phyloP scores from a whole-genome alignment of 2,113 vertebrate species.

The Hiodon tergisus region DNA sequence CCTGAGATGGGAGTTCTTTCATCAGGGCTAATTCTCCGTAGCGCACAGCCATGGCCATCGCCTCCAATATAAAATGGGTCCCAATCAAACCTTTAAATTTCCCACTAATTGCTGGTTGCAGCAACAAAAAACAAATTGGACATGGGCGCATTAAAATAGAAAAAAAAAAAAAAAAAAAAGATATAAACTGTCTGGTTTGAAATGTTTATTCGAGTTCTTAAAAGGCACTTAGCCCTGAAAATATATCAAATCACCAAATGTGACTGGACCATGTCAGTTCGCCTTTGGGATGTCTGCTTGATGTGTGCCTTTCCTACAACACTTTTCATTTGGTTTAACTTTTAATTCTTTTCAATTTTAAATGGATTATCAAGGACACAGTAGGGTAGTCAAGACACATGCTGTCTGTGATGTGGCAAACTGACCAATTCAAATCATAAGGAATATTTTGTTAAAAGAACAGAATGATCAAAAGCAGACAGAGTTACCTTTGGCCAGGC shows the following conservation, averaged over 20 bases:
- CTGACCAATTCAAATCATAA: too few species aligned
- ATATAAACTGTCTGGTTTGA: background rate
- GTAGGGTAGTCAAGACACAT: too few species aligned
- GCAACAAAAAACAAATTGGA: constrained; percentile 7
- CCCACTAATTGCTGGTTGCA: background rate
- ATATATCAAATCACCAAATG: background rate
- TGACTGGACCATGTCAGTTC: background rate
- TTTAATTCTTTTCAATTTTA: too few species aligned
- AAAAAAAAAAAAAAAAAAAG: background rate
- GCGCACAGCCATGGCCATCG: constrained; percentile 1
- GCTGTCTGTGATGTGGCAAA: too few species aligned
- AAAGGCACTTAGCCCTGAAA: background rate
- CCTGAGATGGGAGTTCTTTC: background rate
- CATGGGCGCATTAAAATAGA: background rate
- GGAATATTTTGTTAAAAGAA: too few species aligned
- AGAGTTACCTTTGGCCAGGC: too few species aligned
- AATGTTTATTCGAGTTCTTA: background rate
- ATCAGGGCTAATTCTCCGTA: background rate
- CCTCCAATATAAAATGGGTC: constrained; percentile 1
- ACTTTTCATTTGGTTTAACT: too few species aligned
- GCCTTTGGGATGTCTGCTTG: background rate
- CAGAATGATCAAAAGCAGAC: too few species aligned
- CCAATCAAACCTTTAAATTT: constrained; percentile 10
- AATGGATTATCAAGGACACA: too few species aligned
- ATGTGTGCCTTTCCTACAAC: background rate